phyloP scores from a whole-genome alignment of 1,140 invertebrate species.

The Euwallacea similis region DNA sequence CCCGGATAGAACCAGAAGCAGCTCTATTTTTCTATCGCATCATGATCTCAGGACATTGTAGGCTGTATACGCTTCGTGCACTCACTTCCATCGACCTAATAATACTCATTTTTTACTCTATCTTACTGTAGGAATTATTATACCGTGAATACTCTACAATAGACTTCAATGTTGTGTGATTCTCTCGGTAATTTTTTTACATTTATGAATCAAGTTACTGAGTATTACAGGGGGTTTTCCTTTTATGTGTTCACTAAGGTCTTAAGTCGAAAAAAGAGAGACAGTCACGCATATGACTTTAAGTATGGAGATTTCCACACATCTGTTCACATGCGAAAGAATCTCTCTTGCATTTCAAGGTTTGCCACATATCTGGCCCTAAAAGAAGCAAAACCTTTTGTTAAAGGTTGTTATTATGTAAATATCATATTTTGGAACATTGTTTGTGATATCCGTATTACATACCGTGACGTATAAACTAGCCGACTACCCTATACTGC shows the following conservation, averaged over 20 bases:
- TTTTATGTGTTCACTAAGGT: neutral
- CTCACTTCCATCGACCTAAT: constrained; percentile 5
- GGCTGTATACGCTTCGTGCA: constrained; percentile 35
- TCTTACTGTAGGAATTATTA: neutral
- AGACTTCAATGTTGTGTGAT: neutral
- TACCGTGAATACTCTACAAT: neutral
- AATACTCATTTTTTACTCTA: constrained; percentile 22
- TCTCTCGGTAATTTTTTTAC: neutral
- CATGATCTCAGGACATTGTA: constrained; percentile 35
- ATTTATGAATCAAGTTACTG: neutral
- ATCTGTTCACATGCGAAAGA: neutral
- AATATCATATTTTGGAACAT: constrained; percentile 23
- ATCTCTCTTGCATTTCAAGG: neutral
- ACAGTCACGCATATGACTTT: neutral
- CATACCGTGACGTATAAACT: constrained; percentile 14
- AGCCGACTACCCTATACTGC: neutral
- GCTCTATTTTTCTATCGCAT: constrained; percentile 22
- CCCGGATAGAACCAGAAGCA: neutral
- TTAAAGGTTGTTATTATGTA: neutral
- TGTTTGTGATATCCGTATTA: constrained; percentile 30
- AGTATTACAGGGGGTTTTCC: constrained; percentile 3
- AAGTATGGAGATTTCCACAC: neutral
- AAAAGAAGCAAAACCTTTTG: neutral
- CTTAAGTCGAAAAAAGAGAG: neutral
- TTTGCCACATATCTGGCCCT: neutral